phyloP scores from a whole-genome alignment of 2,797 vertebrate genomes.

The Agapornis canus region DNA sequence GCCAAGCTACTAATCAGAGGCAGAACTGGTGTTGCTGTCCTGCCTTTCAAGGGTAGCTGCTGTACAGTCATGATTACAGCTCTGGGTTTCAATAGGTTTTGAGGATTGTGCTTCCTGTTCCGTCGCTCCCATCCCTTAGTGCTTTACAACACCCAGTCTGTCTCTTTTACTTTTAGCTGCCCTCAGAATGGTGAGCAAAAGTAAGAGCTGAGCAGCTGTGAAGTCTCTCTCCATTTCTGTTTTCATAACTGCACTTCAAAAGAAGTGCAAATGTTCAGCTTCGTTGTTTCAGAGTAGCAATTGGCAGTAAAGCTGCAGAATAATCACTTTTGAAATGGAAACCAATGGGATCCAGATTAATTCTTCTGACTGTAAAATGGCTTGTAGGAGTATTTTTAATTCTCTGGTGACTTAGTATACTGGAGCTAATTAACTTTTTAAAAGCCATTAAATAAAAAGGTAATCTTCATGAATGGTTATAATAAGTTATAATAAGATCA shows the following conservation, averaged over 20 bases:
- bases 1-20: neutral
- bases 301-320: slow-evolving; percentile 7
- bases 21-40: neutral
- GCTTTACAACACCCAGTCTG: neutral
- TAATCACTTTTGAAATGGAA: neutral
- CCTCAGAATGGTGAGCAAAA: neutral
- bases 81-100: neutral
- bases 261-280: neutral
- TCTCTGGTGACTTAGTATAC: neutral
- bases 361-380: neutral
- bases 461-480: neutral
- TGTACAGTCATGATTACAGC: rapidly evolving
- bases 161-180: neutral
- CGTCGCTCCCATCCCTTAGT: rapidly evolving
- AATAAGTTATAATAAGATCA: neutral
- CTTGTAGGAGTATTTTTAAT: neutral
- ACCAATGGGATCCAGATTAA: neutral
- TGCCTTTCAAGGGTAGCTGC: neutral
- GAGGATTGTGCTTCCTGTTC: neutral
- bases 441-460: neutral
- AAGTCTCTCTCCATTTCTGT: neutral
- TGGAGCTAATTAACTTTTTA: neutral
- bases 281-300: neutral
- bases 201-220: neutral
- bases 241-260: neutral